Evolutionary conservation across 2,797 vertebrate species (phyloP), one percentile per base, ranked within the genome.

Genomic region (Pangasius krempfi): DNA sequence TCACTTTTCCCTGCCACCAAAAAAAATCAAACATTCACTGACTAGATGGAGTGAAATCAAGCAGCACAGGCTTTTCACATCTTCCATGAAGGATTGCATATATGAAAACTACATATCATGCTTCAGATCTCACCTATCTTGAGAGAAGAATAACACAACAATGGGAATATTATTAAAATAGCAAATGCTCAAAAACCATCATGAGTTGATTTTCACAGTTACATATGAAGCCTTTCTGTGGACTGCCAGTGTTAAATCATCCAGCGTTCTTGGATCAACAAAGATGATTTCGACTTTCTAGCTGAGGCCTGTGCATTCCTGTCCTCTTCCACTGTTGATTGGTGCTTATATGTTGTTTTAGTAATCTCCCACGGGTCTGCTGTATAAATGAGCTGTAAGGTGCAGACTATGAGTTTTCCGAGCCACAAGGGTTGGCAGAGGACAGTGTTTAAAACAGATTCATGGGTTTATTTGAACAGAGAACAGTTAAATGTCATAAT

Each of bases 221-320:
- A 64, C 27, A 27, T 84, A 87, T 73, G 54, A 89, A 91, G 79
- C 75, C 47, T n/a, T 68, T 50, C 62, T 30, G 20, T 58, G 60
- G 22, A 18, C 72, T 89, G 90, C 87, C 87, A 90, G 33, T 37
- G 56, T 40, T 60, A 81, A 88, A 85, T 78, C 30, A 54, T 33
- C 60, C 8, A 33, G 60, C 7, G 10, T 70, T 70, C 44, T 83
- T 86, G 86, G 85, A 88, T 86, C 91, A 92, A 92, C 79, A 91
- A 91, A 92, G 78, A 88, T 91, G 90, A 56, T 91, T 93, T 92
- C 91, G 73, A 64, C 79, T 44, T 84, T 89, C 87, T 86, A 64
- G 73, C 81, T 87, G 70, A 60, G 66, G 76, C 72, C 44, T 89
- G 86, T 76, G 85, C 54, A 50, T 91, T 37, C 44, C 44, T 44